These are phyloP conservation scores for Mus pahari DNA, from an alignment of 2,113 vertebrate species.

Conservation along the genomic window DNA sequence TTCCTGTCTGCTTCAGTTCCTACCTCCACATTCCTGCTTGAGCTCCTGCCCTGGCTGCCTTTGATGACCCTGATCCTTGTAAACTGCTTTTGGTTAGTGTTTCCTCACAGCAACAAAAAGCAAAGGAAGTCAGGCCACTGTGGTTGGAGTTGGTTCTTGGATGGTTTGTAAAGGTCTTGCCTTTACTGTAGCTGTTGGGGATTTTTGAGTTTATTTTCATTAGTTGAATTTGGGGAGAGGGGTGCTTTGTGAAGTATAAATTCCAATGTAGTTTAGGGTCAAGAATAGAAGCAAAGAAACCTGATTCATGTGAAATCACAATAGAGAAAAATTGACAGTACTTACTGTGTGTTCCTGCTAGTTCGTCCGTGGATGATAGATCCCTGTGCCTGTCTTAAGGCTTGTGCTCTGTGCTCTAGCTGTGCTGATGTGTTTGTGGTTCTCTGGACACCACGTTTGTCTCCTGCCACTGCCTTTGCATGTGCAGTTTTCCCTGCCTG, in stretches of 20 bases:
- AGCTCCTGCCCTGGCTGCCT: neutral
- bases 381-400: slow-evolving; percentile 1
- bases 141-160: neutral
- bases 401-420: slow-evolving; percentile 52
- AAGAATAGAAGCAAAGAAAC: slow-evolving; percentile 9
- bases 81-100: neutral
- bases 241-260: slow-evolving; percentile 8
- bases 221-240: slow-evolving; percentile 5
- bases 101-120: neutral
- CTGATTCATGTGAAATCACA: neutral
- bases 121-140: neutral
- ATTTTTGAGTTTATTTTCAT: neutral
- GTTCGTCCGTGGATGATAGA: slow-evolving; percentile 2
- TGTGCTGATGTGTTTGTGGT: slow-evolving; percentile 43
- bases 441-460: slow-evolving; percentile 57
- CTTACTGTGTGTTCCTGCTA: neutral
- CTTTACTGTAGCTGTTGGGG: slow-evolving; percentile 16
- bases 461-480: slow-evolving; percentile 49
- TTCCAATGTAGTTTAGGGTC: neutral
- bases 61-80: neutral
- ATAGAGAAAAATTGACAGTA: slow-evolving; percentile 19
- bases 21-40: neutral
- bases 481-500: slow-evolving; percentile 55
- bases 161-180: slow-evolving; percentile 8
- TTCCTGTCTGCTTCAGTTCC: neutral